These are phyloP conservation scores for Phortica okadai DNA, from an alignment of 2,888 invertebrate species.

Conservation along the genomic window DNA sequence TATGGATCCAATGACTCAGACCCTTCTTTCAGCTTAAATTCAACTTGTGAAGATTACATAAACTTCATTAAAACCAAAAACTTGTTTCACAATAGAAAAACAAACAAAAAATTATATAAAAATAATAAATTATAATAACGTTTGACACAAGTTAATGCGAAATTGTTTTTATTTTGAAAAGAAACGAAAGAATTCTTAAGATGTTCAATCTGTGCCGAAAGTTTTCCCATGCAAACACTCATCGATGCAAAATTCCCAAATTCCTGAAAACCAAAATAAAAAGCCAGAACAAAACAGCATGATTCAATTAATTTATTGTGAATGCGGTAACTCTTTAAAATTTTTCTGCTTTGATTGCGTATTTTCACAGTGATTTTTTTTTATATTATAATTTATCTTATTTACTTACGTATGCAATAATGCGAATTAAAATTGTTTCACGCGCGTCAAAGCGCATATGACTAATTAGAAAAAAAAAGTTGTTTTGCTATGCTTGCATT, in stretches of 20 bases:
- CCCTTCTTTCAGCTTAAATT: too few relatives aligned
- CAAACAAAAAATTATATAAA: constrained; percentile 40
- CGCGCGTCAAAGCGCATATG: constrained; percentile 45
- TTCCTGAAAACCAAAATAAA: constrained; percentile 46
- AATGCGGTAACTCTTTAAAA: constrained; percentile 7
- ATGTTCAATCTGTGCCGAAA: too few relatives aligned
- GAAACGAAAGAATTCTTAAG: too few relatives aligned
- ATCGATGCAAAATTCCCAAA: constrained; percentile 12
- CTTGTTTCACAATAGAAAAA: neutral
- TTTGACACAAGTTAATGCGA: too few relatives aligned
- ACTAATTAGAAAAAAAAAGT: constrained; percentile 12
- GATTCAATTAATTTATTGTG: constrained; percentile 61
- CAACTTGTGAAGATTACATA: too few relatives aligned
- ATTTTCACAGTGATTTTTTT: neutral
- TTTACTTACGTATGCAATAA: constrained; percentile 39
- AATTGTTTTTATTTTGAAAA: too few relatives aligned
- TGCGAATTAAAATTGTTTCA: constrained; percentile 68
- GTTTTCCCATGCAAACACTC: neutral
- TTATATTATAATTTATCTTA: neutral
- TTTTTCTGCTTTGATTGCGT: too few relatives aligned
- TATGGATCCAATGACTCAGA: too few relatives aligned
- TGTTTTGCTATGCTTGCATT: neutral
- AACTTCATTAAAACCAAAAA: too few relatives aligned
- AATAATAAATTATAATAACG: constrained; percentile 33
- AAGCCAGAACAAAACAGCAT: constrained; percentile 47